Evolutionary conservation across 1,140 invertebrate genomes (phyloP).

Genomic region (Drosophila sechellia): DNA sequence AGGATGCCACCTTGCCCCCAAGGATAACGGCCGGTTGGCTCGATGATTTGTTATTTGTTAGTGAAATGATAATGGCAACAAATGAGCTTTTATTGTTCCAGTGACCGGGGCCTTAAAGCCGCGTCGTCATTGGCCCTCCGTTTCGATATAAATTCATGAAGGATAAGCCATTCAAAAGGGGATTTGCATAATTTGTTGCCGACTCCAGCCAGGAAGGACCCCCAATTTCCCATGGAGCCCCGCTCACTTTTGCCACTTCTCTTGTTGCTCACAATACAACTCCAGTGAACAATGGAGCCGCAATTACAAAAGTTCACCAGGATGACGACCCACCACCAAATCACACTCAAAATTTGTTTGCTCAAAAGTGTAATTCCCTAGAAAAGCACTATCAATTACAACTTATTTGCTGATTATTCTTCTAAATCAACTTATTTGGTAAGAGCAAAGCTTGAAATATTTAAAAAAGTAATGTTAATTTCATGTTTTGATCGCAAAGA

Average conservation of each 20-base stretch:
- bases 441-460: too few species aligned
- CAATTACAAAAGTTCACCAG: conserved; percentile 53
- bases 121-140: conserved; percentile 62
- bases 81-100: conserved; percentile 82
- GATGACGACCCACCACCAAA: conserved; percentile 5
- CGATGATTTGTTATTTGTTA: conserved; percentile 82
- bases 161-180: conserved; percentile 74
- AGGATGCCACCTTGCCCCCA: neutral
- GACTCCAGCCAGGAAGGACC: conserved; percentile 14
- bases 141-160: conserved; percentile 82
- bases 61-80: conserved; percentile 82
- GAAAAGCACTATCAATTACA: too few species aligned
- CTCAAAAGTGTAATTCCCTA: too few species aligned
- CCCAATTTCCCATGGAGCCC: conserved; percentile 12
- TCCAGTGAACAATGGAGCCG: conserved; percentile 53
- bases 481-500: neutral
- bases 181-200: conserved; percentile 76
- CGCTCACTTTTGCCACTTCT: conserved; percentile 21
- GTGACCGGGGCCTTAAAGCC: conserved; percentile 60
- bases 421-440: too few species aligned
- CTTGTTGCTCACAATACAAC: conserved; percentile 30
- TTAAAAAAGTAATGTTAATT: neutral
- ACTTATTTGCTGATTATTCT: too few species aligned
- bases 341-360: neutral
- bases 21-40: conserved; percentile 40